Base-by-base conservation (phyloP, 2,113 vertebrate species). In the Pteronura brasiliensis region DNA sequence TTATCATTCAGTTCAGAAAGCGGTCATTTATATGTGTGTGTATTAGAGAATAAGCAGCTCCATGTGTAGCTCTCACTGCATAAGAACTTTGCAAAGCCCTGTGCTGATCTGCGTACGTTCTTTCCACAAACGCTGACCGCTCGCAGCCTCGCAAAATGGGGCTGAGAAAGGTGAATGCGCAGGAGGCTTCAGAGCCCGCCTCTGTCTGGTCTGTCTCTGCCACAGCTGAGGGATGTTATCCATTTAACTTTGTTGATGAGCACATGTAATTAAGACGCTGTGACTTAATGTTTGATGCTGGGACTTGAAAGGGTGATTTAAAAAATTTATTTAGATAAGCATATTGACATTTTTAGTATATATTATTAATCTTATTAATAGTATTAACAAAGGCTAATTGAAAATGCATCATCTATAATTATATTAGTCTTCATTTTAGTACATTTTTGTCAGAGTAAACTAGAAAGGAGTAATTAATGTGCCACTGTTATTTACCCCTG, bases 291-390 rank as follows among this genome's bases (percentile, higher is more conserved):
- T 98, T 96, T 15, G 3, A 97, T 93, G 93, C 98, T 97, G 59
- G 87, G 96, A 97, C 97, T 97, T 55, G 31, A 97, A 98, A 98
- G 94, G 82, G 90, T 98, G 97, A 97, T 97, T 98, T 96, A 80
- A 96, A 97, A 99, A 99, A 98, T 95, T 96, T 98, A 98, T 55
- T 97, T 98, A 98, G 98, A 98, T 98, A 98, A 98, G 97, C 89
- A 96, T 98, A 98, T 98, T 99, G 98, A 98, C 94, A 80, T 97
- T 98, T 98, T 98, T 98, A 98, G 98, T 98, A 98, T 98, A 98
- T 8, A 25, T 98, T 98, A 98, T 98, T 98, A 98, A 99, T 98
- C 98, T 98, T 98, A 98, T 98, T 98, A 98, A 98, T 98, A 98
- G 98, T 71, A 1, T 97, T 99, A 98, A 98, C 98, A 98, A 98